phyloP scores from a whole-genome alignment of 2,888 invertebrate genomes.

The Agonum fuliginosum region DNA sequence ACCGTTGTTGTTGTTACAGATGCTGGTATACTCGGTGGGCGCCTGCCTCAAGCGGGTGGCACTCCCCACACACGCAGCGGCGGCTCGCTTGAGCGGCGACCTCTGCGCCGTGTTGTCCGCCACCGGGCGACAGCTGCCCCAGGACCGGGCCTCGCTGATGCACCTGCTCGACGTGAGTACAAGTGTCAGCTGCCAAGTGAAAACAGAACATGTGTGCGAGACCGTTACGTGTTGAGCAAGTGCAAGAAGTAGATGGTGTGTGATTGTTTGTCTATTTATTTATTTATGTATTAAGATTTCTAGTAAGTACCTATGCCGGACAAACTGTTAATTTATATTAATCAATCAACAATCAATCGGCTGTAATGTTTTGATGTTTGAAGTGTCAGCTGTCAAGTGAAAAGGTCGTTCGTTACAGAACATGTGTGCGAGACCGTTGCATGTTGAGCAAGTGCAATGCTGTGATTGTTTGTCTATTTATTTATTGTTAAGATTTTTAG shows the following conservation, averaged over 20 bases:
- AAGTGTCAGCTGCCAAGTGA: background rate
- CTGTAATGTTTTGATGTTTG: too few species aligned
- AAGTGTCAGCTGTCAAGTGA: constrained; percentile 8
- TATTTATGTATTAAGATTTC: too few species aligned
- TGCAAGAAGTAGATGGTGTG: too few species aligned
- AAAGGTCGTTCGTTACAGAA: background rate
- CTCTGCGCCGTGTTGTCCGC: constrained; percentile 75
- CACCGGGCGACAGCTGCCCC: constrained; percentile 76
- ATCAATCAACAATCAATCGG: too few species aligned
- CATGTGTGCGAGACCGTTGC: background rate
- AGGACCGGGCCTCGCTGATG: constrained; percentile 77
- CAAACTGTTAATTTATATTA: too few species aligned
- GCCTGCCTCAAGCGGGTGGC: constrained; percentile 75
- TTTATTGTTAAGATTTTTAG: too few species aligned
- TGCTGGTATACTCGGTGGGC: constrained; percentile 79
- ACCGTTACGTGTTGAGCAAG: background rate
- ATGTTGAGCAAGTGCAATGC: background rate
- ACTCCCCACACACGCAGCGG: constrained; percentile 70
- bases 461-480: too few species aligned
- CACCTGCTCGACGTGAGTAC: constrained; percentile 77
- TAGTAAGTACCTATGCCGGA: too few species aligned
- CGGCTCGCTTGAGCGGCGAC: constrained; percentile 74
- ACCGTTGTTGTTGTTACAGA: constrained; percentile 72
- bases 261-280: too few species aligned
- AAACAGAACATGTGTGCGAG: background rate